Base-by-base conservation (phyloP, 53 echinoderm and acorn worm species). In the Mesocentrotus franciscanus region DNA sequence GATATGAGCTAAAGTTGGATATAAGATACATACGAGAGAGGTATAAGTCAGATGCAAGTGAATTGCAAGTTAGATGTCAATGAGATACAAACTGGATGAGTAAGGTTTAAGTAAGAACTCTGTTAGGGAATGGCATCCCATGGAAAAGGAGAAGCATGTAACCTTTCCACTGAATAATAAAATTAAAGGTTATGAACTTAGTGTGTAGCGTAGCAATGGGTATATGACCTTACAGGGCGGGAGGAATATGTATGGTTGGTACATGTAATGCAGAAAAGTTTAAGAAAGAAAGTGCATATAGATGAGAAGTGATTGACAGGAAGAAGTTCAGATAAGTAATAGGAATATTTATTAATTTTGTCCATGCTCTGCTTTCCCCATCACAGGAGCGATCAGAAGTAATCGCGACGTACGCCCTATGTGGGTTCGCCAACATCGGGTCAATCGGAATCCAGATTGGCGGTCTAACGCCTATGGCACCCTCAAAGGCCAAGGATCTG, bases 331-430 rank as follows among this genome's bases (percentile, higher is more conserved):
- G 64, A 79, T 6, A 36, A 79, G 10, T 34, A 12, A 0, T 71
- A 29, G n/a, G 13, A 72, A 72, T 72, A 10, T 29, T 10, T 10
- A 72, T 12, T 66, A 6, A 72, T 72, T 72, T 72, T 7, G 2
- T 30, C 20, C 20, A 17, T 24, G 4, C 30, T 18, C 13, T 58
- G 14, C 59, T 14, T 90, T 30, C 14, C 32, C 27, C 12, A 58
- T 70, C 96, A 29, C 90, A 98, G 98, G 71, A 75, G 61, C 96
- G 98, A 6, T 97, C 97, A 0, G 97, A 98, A 71, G 95, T 98
- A 78, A 98, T 98, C 17, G 96, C 98, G 0, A 98, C 98, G 39
- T 98, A 98, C 78, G 97, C 97, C 61, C 96, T 97, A 9, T 98
- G 97, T 89, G 98, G 98, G 33, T 98, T 98, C 79, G 98, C 98